Percentiles rank a stretch among this genome's conserved stretches.
These are phyloP conservation scores for Trilocha varians DNA, from an alignment of 2,888 invertebrate genomes.

Conservation along the genomic window DNA sequence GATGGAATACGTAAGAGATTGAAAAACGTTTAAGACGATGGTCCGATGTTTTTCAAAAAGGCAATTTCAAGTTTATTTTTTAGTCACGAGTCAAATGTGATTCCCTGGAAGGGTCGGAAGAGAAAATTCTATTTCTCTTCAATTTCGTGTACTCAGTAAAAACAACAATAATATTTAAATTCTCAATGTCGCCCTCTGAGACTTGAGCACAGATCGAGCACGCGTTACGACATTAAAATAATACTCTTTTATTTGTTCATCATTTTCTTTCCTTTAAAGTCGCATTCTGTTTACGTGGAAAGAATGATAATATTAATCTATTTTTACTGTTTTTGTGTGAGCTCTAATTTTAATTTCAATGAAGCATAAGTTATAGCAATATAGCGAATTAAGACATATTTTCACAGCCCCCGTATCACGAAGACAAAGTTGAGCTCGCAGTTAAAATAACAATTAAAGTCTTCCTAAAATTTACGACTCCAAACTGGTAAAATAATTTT, in stretches of 20 bases:
- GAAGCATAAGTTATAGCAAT: slow-evolving; percentile 67
- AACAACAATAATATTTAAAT: slow-evolving; percentile 71
- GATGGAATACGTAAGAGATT: slow-evolving; percentile 47
- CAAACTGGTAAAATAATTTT: slow-evolving; percentile 67
- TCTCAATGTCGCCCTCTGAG: slow-evolving; percentile 44
- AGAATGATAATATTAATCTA: no score
- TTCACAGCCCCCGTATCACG: slow-evolving; percentile 45
- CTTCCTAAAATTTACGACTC: slow-evolving; percentile 69
- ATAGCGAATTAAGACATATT: slow-evolving; percentile 69
- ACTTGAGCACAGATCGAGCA: slow-evolving; percentile 29
- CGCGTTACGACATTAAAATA: slow-evolving; percentile 10
- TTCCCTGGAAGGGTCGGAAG: slow-evolving; percentile 44
- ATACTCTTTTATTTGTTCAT: neutral
- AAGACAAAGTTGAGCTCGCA: slow-evolving; percentile 66
- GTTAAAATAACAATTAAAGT: slow-evolving; percentile 74
- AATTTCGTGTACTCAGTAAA: slow-evolving; percentile 67
- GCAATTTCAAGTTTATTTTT: slow-evolving; percentile 29
- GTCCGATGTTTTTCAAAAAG: slow-evolving; percentile 4
- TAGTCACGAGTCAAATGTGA: slow-evolving; percentile 43
- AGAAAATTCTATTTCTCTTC: slow-evolving; percentile 68
- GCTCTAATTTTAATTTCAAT: slow-evolving; percentile 45
- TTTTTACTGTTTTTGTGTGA: slow-evolving; percentile 14
- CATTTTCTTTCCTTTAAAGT: neutral
- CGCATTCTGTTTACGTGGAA: no score
- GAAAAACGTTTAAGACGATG: slow-evolving; percentile 21